Base-by-base conservation (phyloP, 37 sponge, comb jelly and placozoan species). In the Corticium candelabrum region DNA sequence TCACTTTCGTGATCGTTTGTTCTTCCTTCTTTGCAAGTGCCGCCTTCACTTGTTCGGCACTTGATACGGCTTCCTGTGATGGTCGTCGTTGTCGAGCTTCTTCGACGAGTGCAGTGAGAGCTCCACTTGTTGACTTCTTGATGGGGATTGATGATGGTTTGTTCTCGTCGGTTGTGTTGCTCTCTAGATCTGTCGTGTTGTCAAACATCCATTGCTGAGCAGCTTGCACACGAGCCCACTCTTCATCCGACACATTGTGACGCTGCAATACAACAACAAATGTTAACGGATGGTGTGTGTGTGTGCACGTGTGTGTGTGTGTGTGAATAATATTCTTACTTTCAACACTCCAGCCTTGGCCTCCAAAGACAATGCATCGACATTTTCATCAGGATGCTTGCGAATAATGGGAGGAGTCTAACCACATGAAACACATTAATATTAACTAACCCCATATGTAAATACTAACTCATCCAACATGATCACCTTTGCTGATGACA, bases 321-420 rank as follows among this genome's bases (percentile, higher is more conserved):
- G n/a, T n/a, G n/a, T n/a, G n/a, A n/a, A n/a, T n/a, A n/a, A n/a
- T n/a, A n/a, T n/a, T n/a, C n/a, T n/a, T n/a, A n/a, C n/a, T n/a
- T n/a, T n/a, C n/a, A n/a, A n/a, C n/a, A n/a, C n/a, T n/a, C n/a
- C n/a, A n/a, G n/a, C n/a, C n/a, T n/a, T n/a, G n/a, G n/a, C n/a
- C n/a, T n/a, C n/a, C n/a, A n/a, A n/a, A n/a, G n/a, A n/a, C n/a
- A n/a, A n/a, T n/a, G n/a, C n/a, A n/a, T n/a, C n/a, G n/a, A n/a
- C n/a, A n/a, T n/a, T n/a, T n/a, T n/a, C n/a, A n/a, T n/a, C n/a
- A n/a, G n/a, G n/a, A n/a, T n/a, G n/a, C n/a, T n/a, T n/a, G n/a
- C n/a, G n/a, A n/a, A n/a, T n/a, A 50, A 50, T 21, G 21, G 62
- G 62, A 50, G 62, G 62, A 50, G 62, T 50, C 62, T 50, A 50